phyloP scores from a whole-genome alignment of 1,140 invertebrate genomes.

The Agraylea sexmaculata region DNA sequence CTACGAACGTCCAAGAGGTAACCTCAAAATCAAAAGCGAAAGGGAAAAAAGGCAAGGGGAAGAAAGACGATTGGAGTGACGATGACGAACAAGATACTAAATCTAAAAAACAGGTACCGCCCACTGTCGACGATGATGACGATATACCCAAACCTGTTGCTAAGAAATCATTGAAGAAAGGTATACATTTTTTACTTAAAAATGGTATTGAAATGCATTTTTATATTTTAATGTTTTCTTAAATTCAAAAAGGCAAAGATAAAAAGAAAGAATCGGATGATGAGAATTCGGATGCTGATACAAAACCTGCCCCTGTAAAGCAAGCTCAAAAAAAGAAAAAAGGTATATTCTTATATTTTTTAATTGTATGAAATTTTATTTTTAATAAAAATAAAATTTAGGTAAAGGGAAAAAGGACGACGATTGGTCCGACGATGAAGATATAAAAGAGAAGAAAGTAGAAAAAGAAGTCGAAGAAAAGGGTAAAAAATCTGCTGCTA shows the following conservation, averaged over 20 bases:
- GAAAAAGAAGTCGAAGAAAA: no score
- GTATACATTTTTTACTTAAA: slow-evolving; percentile 21
- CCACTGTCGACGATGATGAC: slow-evolving; percentile 33
- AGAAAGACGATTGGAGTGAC: slow-evolving; percentile 39
- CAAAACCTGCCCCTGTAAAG: slow-evolving; percentile 16
- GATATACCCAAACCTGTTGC: slow-evolving; percentile 31
- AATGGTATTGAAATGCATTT: slow-evolving; percentile 1
- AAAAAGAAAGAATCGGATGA: slow-evolving; percentile 19
- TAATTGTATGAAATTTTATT: slow-evolving; percentile 5
- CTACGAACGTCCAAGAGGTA: slow-evolving; percentile 29
- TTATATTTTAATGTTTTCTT: slow-evolving; percentile 1
- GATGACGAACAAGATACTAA: slow-evolving; percentile 32
- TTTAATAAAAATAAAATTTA: no score
- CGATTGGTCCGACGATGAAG: slow-evolving; percentile 39
- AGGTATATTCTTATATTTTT: slow-evolving; percentile 10
- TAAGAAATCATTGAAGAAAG: slow-evolving; percentile 42
- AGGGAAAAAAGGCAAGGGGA: slow-evolving; percentile 37
- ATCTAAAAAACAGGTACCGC: slow-evolving; percentile 26
- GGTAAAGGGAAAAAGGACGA: slow-evolving; percentile 41
- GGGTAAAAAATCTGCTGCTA: no score
- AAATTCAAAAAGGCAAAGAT: slow-evolving; percentile 13
- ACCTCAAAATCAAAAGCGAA: slow-evolving; percentile 40
- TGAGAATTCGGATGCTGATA: no score
- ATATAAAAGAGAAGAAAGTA: slow-evolving; percentile 21
- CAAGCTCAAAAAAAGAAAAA: slow-evolving; percentile 18